Conservation (phyloP, 92 coral and sea anemone species). For the Phenganax marumi region DNA sequence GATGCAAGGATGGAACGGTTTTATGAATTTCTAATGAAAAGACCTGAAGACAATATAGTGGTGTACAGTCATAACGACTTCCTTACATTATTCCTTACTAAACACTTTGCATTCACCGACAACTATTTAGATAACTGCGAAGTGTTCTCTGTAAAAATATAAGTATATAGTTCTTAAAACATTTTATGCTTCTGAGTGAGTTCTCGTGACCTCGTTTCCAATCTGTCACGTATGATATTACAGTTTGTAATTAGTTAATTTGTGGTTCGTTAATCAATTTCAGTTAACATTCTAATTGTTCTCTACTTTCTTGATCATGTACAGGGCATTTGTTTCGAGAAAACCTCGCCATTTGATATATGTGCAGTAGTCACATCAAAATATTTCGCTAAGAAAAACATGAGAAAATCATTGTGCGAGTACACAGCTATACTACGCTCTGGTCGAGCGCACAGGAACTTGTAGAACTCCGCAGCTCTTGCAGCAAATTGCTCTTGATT, state of each 20-base stretch:
- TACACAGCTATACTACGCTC: conserved; percentile 53
- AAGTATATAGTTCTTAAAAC: too few relatives aligned
- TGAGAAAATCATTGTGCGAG: conserved; percentile 53
- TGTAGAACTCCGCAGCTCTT: conserved; percentile 53
- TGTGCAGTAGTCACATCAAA: conserved; percentile 28
- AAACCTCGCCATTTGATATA: conserved; percentile 42
- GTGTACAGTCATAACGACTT: conserved; percentile 51
- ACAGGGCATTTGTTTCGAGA: conserved; percentile 30
- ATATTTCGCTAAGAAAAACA: conserved; percentile 38
- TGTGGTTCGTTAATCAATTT: not conserved
- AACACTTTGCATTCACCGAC: conserved; percentile 25
- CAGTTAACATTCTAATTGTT: not conserved
- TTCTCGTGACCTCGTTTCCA: too few relatives aligned
- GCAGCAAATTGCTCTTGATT: conserved; percentile 22
- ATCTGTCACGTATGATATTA: too few relatives aligned
- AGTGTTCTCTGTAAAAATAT: conserved; percentile 22
- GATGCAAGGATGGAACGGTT: conserved; percentile 41
- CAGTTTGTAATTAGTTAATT: not conserved
- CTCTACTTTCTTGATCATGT: not conserved
- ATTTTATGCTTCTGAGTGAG: too few relatives aligned
- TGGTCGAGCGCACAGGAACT: conserved; percentile 45
- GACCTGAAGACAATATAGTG: conserved; percentile 45
- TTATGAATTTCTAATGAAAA: conserved; percentile 39
- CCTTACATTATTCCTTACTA: conserved; percentile 31
- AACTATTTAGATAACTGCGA: conserved; percentile 41